A percentile compares a stretch with the other conserved stretches of the same genome.
These are phyloP conservation scores for Scaptomyza flava DNA, from an alignment of 2,888 invertebrate species.

Conservation along the genomic window DNA sequence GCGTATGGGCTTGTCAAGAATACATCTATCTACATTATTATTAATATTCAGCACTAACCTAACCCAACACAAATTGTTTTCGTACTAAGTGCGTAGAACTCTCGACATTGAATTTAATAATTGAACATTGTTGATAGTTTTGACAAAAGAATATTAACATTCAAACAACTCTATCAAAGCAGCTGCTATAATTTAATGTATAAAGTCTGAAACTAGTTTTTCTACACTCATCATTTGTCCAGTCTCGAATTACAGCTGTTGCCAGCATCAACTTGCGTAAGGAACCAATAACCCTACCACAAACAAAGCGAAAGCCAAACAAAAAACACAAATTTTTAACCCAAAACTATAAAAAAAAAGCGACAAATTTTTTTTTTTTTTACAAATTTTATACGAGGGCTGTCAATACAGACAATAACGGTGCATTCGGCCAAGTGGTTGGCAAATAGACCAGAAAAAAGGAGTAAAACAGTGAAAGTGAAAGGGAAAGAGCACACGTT, in stretches of 20 bases:
- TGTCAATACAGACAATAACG: constrained; percentile 57
- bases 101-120: constrained; percentile 23
- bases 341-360: constrained; percentile 28
- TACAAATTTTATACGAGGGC: constrained; percentile 53
- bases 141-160: background rate
- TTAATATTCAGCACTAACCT: constrained; percentile 57
- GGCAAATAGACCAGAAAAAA: constrained; percentile 29
- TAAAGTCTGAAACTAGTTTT: background rate
- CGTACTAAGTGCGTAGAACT: constrained; percentile 45
- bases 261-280: constrained; percentile 23
- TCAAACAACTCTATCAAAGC: constrained; percentile 11
- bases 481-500: constrained; percentile 49
- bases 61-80: constrained; percentile 39
- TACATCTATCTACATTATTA: background rate
- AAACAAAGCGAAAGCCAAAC: constrained; percentile 30
- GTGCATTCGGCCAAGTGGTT: constrained; percentile 36
- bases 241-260: constrained; percentile 48
- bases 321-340: constrained; percentile 26
- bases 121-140: background rate
- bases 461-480: constrained; percentile 10
- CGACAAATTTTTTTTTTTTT: constrained; percentile 54
- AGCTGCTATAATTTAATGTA: constrained; percentile 34
- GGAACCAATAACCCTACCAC: constrained; percentile 33
- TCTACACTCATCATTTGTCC: constrained; percentile 6
- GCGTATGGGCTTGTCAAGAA: constrained; percentile 52